Conservation (phyloP, 2,888 invertebrate genomes). For the Melinaea marsaeus region DNA sequence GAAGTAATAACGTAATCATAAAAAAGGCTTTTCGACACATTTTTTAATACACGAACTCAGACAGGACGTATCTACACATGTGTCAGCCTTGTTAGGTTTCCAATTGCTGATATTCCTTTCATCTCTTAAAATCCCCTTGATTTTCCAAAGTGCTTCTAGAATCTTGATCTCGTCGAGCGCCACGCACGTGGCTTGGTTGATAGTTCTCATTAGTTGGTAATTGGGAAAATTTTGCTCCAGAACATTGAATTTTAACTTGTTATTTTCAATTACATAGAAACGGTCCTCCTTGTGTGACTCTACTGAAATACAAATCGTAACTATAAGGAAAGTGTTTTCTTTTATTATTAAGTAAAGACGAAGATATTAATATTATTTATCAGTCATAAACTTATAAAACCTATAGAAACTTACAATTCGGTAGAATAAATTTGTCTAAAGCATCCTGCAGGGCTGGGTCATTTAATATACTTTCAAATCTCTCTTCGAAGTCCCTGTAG, state of each 20-base stretch:
- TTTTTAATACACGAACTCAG: constrained; percentile 1
- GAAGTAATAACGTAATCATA: constrained; percentile 4
- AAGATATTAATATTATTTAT: too few species aligned
- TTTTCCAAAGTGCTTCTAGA: neutral
- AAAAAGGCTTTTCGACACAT: neutral
- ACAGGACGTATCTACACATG: neutral
- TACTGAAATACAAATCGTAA: neutral
- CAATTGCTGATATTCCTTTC: too few species aligned
- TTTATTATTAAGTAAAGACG: too few species aligned
- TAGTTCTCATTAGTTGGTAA: neutral
- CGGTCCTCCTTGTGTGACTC: neutral
- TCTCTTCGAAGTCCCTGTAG: constrained; percentile 6
- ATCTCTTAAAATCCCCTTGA: too few species aligned
- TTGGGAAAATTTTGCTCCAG: neutral
- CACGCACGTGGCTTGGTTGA: neutral
- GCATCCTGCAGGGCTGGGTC: neutral
- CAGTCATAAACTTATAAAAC: too few species aligned
- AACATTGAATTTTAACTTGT: neutral
- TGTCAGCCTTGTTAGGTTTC: too few species aligned
- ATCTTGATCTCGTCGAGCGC: constrained; percentile 1
- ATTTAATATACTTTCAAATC: neutral
- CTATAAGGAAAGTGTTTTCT: too few species aligned
- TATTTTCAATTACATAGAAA: neutral
- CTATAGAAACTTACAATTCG: neutral
- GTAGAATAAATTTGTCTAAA: neutral